Percentiles rank a stretch among this genome's conserved stretches.
phyloP scores from a whole-genome alignment of 2,113 vertebrate species.

The Quiscalus mexicanus region DNA sequence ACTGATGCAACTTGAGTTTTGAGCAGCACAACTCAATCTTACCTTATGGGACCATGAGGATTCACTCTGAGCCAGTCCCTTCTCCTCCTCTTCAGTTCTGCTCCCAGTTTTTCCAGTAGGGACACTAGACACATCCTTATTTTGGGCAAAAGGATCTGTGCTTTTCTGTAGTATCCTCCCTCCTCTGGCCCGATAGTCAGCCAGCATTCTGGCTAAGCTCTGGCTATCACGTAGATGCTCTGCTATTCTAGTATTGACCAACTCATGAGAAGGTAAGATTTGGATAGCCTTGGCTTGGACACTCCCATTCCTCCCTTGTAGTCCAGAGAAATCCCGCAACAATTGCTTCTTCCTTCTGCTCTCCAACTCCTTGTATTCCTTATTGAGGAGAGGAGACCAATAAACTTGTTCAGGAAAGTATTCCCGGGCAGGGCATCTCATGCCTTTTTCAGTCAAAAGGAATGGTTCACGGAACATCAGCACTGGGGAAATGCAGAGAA shows the following conservation, averaged over 20 bases:
- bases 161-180: conserved; percentile 88
- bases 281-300: conserved; percentile 76
- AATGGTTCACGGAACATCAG: conserved; percentile 92
- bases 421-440: conserved; percentile 90
- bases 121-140: conserved; percentile 53
- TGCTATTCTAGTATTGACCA: conserved; percentile 87
- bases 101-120: conserved; percentile 66
- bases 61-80: conserved; percentile 77
- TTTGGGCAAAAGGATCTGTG: conserved; percentile 82
- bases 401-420: conserved; percentile 97
- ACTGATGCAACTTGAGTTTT: neutral
- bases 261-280: conserved; percentile 86
- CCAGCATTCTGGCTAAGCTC: conserved; percentile 88
- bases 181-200: conserved; percentile 92
- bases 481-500: conserved; percentile 94
- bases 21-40: neutral
- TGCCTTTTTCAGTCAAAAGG: conserved; percentile 86
- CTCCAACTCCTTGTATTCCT: conserved; percentile 90
- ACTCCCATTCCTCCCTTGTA: conserved; percentile 81
- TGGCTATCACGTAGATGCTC: conserved; percentile 85
- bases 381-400: conserved; percentile 91
- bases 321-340: conserved; percentile 84
- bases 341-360: conserved; percentile 90
- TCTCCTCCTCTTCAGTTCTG: conserved; percentile 85
- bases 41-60: conserved; percentile 88